Conservation (phyloP, 2,113 vertebrate genomes). For the Turdus rufiventris region DNA sequence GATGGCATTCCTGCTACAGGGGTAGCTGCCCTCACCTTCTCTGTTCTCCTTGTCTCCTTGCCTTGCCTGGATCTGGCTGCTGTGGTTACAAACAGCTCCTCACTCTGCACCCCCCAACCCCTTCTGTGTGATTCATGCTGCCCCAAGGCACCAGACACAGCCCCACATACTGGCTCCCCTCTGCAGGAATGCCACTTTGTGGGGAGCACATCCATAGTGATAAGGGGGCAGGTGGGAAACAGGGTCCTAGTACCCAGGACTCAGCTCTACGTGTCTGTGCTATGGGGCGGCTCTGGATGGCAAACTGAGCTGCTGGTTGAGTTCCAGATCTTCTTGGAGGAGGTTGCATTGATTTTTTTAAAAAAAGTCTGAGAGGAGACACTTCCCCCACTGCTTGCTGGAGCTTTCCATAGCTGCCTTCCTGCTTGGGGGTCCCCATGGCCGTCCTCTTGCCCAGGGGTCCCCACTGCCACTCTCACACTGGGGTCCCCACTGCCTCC, state of each 20-base stretch:
- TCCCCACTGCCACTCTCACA: background rate
- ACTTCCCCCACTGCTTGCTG: fast-evolving
- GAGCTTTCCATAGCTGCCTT: background rate
- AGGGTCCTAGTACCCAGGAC: too few relatives aligned
- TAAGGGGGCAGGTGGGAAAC: background rate
- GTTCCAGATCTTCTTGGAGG: background rate
- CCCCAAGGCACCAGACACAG: background rate
- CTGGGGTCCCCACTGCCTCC: background rate
- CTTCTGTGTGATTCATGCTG: background rate
- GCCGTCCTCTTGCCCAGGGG: too few relatives aligned
- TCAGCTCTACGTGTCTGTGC: background rate
- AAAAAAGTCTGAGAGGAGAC: background rate
- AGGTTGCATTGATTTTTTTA: background rate
- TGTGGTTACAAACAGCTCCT: background rate
- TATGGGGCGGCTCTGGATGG: background rate
- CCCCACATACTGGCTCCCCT: background rate
- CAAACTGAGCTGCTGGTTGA: background rate
- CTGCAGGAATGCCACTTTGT: background rate
- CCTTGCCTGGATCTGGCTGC: background rate
- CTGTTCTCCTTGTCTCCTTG: background rate
- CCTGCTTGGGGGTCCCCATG: background rate
- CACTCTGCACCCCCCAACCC: background rate
- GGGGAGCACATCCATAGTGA: background rate
- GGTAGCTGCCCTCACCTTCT: background rate
- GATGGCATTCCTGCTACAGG: background rate